Evolutionary conservation across 2,113 vertebrate genomes (phyloP).

Genomic region (Strix aluco): DNA sequence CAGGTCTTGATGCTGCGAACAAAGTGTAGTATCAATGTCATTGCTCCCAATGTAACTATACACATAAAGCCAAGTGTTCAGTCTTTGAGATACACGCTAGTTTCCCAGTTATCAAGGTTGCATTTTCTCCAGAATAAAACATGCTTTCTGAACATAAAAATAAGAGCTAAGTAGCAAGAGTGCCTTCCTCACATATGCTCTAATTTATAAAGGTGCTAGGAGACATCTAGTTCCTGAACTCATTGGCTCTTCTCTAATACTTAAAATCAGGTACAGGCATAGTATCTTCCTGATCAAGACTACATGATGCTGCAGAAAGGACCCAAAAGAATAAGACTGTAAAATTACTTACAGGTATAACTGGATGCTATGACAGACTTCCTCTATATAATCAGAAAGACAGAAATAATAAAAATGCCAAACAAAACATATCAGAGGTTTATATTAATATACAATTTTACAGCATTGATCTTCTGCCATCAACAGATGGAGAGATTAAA

Average conservation of each 20-base stretch:
- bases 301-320: background rate
- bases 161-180: background rate
- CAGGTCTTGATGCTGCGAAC: background rate
- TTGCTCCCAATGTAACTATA: background rate
- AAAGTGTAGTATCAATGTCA: background rate
- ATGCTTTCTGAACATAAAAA: background rate
- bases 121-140: background rate
- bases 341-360: background rate
- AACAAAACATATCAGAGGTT: background rate
- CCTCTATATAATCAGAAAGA: background rate
- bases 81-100: background rate
- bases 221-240: background rate
- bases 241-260: background rate
- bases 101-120: background rate
- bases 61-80: background rate
- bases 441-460: background rate
- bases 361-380: background rate
- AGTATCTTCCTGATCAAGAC: background rate
- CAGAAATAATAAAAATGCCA: background rate
- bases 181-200: background rate
- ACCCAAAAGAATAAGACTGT: background rate
- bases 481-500: slow-evolving; percentile 53
- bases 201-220: background rate
- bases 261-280: background rate
- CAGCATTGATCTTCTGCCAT: slow-evolving; percentile 31